Base-by-base conservation (phyloP, 1,140 invertebrate species). In the Cydia fagiglandana region DNA sequence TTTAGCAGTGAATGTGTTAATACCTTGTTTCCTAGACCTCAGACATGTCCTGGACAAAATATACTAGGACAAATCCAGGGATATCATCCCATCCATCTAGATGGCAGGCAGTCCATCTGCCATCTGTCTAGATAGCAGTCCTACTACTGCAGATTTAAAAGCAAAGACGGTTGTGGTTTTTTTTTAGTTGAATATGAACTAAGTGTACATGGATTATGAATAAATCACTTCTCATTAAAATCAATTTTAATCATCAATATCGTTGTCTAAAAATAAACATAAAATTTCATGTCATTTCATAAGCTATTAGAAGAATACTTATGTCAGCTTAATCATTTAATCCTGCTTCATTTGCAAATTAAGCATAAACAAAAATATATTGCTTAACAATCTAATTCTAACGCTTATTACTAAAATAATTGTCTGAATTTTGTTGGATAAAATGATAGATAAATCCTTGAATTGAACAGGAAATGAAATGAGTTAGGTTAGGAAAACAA, bases 401-500 rank as follows among this genome's bases (percentile, higher is more conserved):
- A n/a, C n/a, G n/a, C 4, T 6, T 12, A 53, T 53, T 17, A n/a
- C n/a, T n/a, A 53, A 53, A 53, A 10, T 17, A 7, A 7, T 15
- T 53, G n/a, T 17, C 0, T 3, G n/a, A 53, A 6, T 53, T 53
- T 0, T 7, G 6, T 61, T 10, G 56, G 15, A 61, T 17, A 30
- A 64, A 53, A 61, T 78, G 61, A 75, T 74, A 64, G 50, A 74
- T 61, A 70, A 61, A 64, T 30, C 7, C 56, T 61, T 24, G 56
- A 61, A 12, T 24, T 20, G 2, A 56, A 77, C 50, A 64, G 73
- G 28, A 53, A 75, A 78, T 66, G 38, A 12, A 38, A n/a, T 47
- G 73, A 53, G 45, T 76, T 74, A 66, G 56, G 64, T 75, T 75
- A 75, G 38, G 20, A 75, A 30, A 50, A 64, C 17, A 17, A 41